These are phyloP conservation scores for Palloptera scutellata DNA, from an alignment of 2,888 invertebrate species.

Conservation along the genomic window DNA sequence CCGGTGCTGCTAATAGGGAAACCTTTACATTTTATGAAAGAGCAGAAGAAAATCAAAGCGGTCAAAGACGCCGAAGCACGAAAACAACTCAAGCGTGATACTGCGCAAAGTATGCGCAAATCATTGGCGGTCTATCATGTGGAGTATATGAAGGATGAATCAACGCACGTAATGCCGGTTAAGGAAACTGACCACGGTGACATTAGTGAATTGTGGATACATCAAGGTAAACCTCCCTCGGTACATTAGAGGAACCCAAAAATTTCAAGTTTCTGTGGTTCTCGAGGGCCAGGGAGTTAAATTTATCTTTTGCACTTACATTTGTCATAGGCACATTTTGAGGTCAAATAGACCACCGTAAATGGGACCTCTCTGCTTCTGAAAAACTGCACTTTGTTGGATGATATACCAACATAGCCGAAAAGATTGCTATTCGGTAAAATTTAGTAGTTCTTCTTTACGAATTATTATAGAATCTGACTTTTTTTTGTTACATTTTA, in stretches of 20 bases:
- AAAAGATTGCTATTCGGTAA: no score
- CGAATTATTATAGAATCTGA: no score
- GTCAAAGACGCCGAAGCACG: constrained; percentile 33
- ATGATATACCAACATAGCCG: no score
- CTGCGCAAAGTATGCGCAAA: constrained; percentile 42
- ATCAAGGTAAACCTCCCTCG: constrained; percentile 43
- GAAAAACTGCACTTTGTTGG: no score
- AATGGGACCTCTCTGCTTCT: no score
- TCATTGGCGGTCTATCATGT: constrained; percentile 40
- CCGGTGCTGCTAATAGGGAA: constrained; percentile 93
- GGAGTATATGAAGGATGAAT: constrained; percentile 54
- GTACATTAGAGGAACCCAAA: background rate
- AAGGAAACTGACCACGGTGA: constrained; percentile 22
- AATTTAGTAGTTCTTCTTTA: no score
- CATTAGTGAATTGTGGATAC: constrained; percentile 55
- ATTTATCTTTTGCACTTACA: no score
- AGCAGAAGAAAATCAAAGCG: constrained; percentile 63
- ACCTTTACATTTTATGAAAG: constrained; percentile 76
- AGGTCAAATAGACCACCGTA: no score
- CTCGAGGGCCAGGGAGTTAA: no score
- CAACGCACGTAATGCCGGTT: constrained; percentile 43
- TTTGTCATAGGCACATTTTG: no score
- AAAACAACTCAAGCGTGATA: constrained; percentile 29
- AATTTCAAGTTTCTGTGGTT: no score
- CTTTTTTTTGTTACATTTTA: no score